A percentile compares a stretch with the other conserved stretches of the same genome.
Conservation (phyloP, 2,888 invertebrate genomes). For the Lepeophtheirus nordmannii region DNA sequence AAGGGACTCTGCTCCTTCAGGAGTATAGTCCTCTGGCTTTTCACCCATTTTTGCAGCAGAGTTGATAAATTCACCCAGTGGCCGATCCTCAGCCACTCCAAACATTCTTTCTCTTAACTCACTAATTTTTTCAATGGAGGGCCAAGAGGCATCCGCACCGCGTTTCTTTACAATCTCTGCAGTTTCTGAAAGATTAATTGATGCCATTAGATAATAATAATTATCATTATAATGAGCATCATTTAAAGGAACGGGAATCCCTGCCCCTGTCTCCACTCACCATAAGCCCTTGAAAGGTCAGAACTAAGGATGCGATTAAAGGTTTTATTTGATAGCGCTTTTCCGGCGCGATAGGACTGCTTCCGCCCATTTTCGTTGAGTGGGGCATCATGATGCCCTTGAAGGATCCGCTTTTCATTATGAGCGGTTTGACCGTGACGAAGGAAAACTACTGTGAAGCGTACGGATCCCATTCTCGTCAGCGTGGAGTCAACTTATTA, state of each 20-base stretch:
- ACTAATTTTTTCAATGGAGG: background rate
- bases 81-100: background rate
- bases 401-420: background rate
- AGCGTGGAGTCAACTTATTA: too few species aligned
- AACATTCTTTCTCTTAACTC: background rate
- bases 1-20: background rate
- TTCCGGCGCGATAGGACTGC: background rate
- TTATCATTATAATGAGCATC: background rate
- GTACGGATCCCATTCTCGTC: background rate
- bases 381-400: background rate
- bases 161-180: background rate
- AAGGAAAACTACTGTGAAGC: background rate
- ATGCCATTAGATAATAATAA: background rate
- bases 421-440: background rate
- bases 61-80: background rate
- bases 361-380: background rate
- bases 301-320: background rate
- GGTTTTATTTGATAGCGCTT: background rate
- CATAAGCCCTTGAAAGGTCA: background rate
- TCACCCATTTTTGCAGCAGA: background rate
- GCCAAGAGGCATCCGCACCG: background rate
- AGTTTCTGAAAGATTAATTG: background rate
- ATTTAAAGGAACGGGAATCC: too few species aligned
- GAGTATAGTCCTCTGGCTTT: background rate
- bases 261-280: too few species aligned